Base-by-base conservation (phyloP, 2,888 invertebrate genomes). In the Brachynemurus nebulosus region DNA sequence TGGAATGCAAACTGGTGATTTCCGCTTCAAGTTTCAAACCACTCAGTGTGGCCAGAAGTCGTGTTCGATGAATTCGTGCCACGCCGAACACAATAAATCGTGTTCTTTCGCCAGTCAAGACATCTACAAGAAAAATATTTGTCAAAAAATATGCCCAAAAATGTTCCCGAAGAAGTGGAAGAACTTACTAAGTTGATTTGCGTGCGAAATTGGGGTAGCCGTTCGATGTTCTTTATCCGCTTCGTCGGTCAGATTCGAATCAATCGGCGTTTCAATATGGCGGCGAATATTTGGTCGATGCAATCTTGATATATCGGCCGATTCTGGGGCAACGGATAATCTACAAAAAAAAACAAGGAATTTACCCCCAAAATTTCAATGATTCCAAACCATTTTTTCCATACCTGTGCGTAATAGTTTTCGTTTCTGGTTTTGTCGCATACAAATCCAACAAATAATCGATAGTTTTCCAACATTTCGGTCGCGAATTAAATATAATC, bases 11-110 rank as follows among this genome's bases (percentile, higher is more conserved):
- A 45, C 86, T 88, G 12, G 86, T 86, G 45, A 96, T 84, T 67
- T 95, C 92, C 1, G 92, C 92, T 63, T 96, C 95, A 48, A 96
- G 67, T 66, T 95, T 95, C 40, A 96, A 68, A 0, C 95, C 95
- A 54, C 92, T 92, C 2, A 96, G 68, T 1, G 92, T 90, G 0
- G 95, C 95, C 48, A 92, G 67, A 7, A 92, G 66, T 6, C 86
- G 74, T 0, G 90, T 90, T 50, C 86, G 76, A 55, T 88, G 88
- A 52, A 96, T 88, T 58, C 88, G 74, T 2, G 79, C 83, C 2
- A 90, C 83, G 1, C 92, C 93, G 59, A 91, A 89, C 17, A 95
- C 85, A 20, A 86, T 79, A 47, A 88, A 65, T 48, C 82, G 76
- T 18, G 84, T 82, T 48, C 80, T 74, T 54, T 82, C 79, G 9